These are phyloP conservation scores for Atlantisia rogersi DNA, from an alignment of 2,113 vertebrate genomes.

Conservation along the genomic window DNA sequence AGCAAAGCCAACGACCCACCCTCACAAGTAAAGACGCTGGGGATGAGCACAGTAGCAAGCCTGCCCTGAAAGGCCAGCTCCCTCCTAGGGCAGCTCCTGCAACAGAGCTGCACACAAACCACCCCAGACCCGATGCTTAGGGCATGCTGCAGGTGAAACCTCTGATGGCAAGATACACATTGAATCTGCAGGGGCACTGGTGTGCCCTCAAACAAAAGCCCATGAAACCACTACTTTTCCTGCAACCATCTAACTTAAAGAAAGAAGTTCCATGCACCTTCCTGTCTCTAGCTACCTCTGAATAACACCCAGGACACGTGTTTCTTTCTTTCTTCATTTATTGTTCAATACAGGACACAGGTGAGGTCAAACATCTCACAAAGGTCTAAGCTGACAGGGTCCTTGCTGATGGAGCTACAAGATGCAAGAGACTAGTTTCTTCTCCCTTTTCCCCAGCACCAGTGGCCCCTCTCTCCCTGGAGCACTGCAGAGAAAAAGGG, in stretches of 20 bases:
- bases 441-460: neutral
- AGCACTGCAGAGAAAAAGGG: neutral
- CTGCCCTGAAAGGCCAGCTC: neutral
- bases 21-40: neutral
- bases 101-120: rapidly evolving
- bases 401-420: slow-evolving; percentile 1
- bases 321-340: slow-evolving; percentile 31
- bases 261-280: rapidly evolving
- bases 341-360: slow-evolving; percentile 23
- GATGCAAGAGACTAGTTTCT: neutral
- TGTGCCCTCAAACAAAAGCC: neutral
- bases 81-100: neutral
- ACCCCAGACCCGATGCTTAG: neutral
- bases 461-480: neutral
- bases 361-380: slow-evolving; percentile 49
- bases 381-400: slow-evolving; percentile 39
- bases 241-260: neutral
- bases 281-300: neutral
- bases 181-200: rapidly evolving
- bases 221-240: neutral
- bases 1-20: neutral
- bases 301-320: neutral
- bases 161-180: rapidly evolving
- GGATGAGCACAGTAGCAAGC: neutral
- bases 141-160: neutral